Base-by-base conservation (phyloP, 2,888 invertebrate genomes). In the Oligia strigilis region DNA sequence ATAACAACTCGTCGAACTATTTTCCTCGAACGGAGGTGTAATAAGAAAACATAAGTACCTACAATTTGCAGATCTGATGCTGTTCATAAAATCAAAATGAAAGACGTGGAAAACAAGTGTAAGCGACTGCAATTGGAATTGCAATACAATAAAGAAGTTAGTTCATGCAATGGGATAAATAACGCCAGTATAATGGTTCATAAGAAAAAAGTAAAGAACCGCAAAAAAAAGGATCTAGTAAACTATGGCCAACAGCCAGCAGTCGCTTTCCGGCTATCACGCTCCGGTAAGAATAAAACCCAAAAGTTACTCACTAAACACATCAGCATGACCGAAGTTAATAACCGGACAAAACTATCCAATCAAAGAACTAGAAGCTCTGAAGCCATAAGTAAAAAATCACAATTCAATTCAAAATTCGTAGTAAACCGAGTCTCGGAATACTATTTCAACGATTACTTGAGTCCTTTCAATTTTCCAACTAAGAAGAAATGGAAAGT, bases 401-500 rank as follows among this genome's bases (percentile, higher is more conserved):
- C 46, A 1, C 36, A 19, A n/a, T 74, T 64, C 13, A 65, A 60
- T 52, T 60, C 78, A 6, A 82, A 85, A 66, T 67, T 69, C 5
- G 49, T 78, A 9, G 49, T 82, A 8, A 82, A 82, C 17, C 60
- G 78, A 62, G 67, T 79, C n/a, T 60, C 77, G 66, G 62, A 62
- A 52, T 17, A 62, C 46, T 29, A 46, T 52, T 66, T 65, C 14
- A 60, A 52, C 5, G 17, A 83, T 55, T 58, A 66, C 29, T 58
- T 81, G 58, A 81, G 14, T 60, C 82, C 65, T 1, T 83, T 82
- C 46, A 46, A 71, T 69, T 79, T 74, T 62, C 40, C 62, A 19
- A 81, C 60, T 17, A 72, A 77, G 62, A 81, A 43, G 1, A 84
- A 84, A 78, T 83, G 78, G 76, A 82, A 86, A 74, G 76, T 82